Percentiles rank a stretch among this genome's conserved stretches.
Conservation (phyloP, 2,113 vertebrate genomes). For the Protomyctophum bolini region DNA sequence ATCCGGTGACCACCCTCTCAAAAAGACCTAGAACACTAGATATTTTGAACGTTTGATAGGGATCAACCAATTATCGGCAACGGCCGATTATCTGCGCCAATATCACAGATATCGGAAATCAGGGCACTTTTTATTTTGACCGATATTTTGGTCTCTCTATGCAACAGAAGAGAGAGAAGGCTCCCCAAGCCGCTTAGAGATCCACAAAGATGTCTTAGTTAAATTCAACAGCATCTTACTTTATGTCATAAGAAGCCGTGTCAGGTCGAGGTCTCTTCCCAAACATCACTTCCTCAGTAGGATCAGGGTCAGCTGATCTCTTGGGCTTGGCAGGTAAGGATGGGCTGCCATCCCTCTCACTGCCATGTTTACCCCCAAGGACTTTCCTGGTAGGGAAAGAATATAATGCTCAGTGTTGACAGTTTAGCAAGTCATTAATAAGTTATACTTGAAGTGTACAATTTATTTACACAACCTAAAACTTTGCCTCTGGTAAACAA, state of each 20-base stretch:
- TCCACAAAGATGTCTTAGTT: background rate
- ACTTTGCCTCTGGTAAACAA: no score
- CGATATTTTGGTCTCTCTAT: no score
- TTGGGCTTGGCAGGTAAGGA: slow-evolving; percentile 65
- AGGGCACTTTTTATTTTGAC: no score
- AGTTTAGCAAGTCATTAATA: no score
- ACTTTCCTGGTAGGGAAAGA: slow-evolving; percentile 73
- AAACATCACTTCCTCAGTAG: slow-evolving; percentile 77
- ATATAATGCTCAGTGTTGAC: background rate
- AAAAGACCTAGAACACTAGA: background rate
- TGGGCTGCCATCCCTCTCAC: slow-evolving; percentile 53
- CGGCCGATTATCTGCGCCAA: no score
- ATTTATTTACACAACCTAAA: no score
- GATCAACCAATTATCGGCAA: background rate
- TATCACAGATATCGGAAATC: no score
- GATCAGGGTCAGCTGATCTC: slow-evolving; percentile 78
- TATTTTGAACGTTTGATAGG: background rate
- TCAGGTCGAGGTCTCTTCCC: slow-evolving; percentile 88
- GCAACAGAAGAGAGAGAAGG: no score
- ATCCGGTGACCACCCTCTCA: background rate
- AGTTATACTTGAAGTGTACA: no score
- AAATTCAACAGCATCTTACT: slow-evolving; percentile 76
- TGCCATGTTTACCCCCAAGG: slow-evolving; percentile 52
- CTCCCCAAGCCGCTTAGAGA: no score
- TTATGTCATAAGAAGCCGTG: slow-evolving; percentile 82